These are phyloP conservation scores for Lacerta agilis DNA, from an alignment of 2,797 vertebrate species.

Conservation along the genomic window DNA sequence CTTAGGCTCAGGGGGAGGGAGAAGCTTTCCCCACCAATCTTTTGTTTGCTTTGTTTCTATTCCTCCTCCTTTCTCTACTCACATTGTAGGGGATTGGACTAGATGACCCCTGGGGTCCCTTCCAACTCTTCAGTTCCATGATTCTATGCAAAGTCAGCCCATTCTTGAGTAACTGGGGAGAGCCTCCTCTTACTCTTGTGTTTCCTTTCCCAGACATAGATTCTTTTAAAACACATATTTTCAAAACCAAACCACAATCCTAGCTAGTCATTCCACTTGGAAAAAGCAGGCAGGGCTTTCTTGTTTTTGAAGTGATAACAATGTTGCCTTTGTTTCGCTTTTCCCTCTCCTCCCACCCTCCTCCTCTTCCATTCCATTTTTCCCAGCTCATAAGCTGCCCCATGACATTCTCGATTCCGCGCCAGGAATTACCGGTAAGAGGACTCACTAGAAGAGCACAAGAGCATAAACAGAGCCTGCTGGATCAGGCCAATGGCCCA, in stretches of 20 bases:
- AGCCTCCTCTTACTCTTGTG: slow-evolving; percentile 51
- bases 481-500: not conserved
- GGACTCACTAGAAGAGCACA: not conserved
- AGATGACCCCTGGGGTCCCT: too few relatives aligned
- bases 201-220: slow-evolving; percentile 68
- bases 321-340: slow-evolving; percentile 70
- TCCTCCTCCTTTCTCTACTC: too few relatives aligned
- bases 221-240: slow-evolving; percentile 72
- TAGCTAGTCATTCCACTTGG: slow-evolving; percentile 64
- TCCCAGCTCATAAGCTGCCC: slow-evolving; percentile 52
- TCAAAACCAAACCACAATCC: slow-evolving; percentile 71
- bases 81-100: too few relatives aligned
- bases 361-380: slow-evolving; percentile 52
- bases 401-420: slow-evolving; percentile 48
- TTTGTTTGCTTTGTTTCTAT: too few relatives aligned
- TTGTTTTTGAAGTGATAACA: slow-evolving; percentile 73
- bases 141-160: slow-evolving; percentile 36
- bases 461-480: too few relatives aligned
- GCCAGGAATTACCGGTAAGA: not conserved
- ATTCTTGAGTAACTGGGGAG: slow-evolving; percentile 50
- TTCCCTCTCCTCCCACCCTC: slow-evolving; percentile 48
- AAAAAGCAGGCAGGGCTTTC: slow-evolving; percentile 62
- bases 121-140: too few relatives aligned
- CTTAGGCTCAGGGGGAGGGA: too few relatives aligned
- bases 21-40: too few relatives aligned